Base-by-base conservation (phyloP, 2,888 invertebrate species). In the Rhabditoides inermis region DNA sequence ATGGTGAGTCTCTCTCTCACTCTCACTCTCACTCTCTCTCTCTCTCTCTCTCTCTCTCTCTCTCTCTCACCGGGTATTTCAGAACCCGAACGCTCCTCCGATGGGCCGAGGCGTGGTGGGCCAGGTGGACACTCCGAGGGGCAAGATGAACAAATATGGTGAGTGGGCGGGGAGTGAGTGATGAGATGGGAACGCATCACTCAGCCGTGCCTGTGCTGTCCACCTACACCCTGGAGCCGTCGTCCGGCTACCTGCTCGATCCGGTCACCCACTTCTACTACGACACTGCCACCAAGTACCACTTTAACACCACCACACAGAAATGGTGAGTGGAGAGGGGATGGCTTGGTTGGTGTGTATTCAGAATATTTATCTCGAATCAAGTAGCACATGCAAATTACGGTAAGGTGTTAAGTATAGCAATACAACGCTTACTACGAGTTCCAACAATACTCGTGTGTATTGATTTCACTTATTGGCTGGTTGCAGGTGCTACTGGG, bases 401-500 rank as follows among this genome's bases (percentile, higher is more conserved):
- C 12, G 28, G 30, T 25, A 20, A n/a, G 5, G 22, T 2, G 6
- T 20, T 5, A 10, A 20, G 4, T 3, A 28, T 2, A 23, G n/a
- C 22, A 23, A n/a, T n/a, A n/a, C n/a, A n/a, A n/a, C n/a, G n/a
- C n/a, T n/a, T n/a, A n/a, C n/a, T n/a, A n/a, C n/a, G 15, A 27
- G 42, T n/a, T n/a, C n/a, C n/a, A n/a, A n/a, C n/a, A n/a, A n/a
- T n/a, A n/a, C n/a, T n/a, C n/a, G n/a, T n/a, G n/a, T n/a, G n/a
- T n/a, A n/a, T n/a, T n/a, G n/a, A n/a, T n/a, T n/a, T n/a, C n/a
- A n/a, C n/a, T n/a, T n/a, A n/a, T n/a, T n/a, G n/a, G n/a, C n/a
- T n/a, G n/a, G n/a, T n/a, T n/a, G n/a, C n/a, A n/a, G n/a, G n/a
- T 83, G 94, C 75, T 95, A 92, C 76, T 99, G 92, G 91, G 91